Conservation (phyloP, 2,797 vertebrate genomes). For the Myotis daubentonii region DNA sequence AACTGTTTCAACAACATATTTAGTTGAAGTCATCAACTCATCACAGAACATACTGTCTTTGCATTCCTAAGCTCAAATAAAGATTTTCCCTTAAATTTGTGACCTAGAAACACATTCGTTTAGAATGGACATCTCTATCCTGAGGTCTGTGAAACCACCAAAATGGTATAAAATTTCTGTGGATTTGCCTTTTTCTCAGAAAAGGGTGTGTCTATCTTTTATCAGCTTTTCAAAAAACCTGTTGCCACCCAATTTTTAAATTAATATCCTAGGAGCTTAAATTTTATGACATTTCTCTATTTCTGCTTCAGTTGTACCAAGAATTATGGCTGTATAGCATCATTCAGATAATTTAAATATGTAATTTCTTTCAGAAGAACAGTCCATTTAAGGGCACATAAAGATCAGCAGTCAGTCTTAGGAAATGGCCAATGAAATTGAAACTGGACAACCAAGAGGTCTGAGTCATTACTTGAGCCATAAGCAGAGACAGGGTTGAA, state of each 20-base stretch:
- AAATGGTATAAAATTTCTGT: not conserved
- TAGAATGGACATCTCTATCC: not conserved
- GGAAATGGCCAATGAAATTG: not conserved
- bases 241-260: not conserved
- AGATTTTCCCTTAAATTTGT: not conserved
- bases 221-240: not conserved
- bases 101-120: not conserved
- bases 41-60: not conserved
- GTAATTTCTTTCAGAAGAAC: constrained; percentile 24
- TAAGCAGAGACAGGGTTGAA: too few species aligned
- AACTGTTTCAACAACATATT: not conserved
- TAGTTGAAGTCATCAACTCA: not conserved
- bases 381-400: not conserved
- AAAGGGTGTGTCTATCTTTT: not conserved
- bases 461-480: too few species aligned
- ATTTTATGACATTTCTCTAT: constrained; percentile 42
- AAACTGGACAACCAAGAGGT: too few species aligned
- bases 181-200: not conserved
- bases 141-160: not conserved
- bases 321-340: not conserved
- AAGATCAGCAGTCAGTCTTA: not conserved
- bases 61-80: not conserved
- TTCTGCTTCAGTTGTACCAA: constrained; percentile 4
- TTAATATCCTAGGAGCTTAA: not conserved
- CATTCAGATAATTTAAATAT: not conserved